Evolutionary conservation across 2,888 invertebrate species (phyloP), one percentile per base, ranked within the genome.

Genomic region (Netelia fuscicornis): DNA sequence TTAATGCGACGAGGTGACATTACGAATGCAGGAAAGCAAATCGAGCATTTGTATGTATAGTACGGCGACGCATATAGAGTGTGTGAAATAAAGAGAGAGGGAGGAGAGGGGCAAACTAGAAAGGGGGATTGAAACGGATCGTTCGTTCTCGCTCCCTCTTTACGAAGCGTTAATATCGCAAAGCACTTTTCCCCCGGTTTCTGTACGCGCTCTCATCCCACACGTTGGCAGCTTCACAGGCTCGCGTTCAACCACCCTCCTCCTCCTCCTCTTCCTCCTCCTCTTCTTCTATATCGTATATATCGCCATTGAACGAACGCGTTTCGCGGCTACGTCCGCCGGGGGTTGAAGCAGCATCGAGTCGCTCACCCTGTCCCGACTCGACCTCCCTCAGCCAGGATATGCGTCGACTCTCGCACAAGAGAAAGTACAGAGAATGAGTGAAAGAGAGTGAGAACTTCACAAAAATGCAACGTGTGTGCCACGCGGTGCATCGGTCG

Each of bases 121-220:
- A 70, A 20, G 2, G 68, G 13, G 58, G 71, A 37, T 70, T 54
- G 23, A 67, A 64, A 76, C 75, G 67, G 70, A 81, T 75, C 54
- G 75, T 77, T 74, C 44, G 65, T 64, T 60, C 68, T 48, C 60
- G 11, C 70, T 17, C 54, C 58, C 77, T 82, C 71, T 72, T 71
- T 62, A 80, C 76, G 62, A 72, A 72, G 77, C 74, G 79, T 85
- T 85, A 82, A 85, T 82, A 85, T 79, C 82, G 82, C 70, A 82
- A 82, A 82, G 75, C 79, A 71, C 71, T 85, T 79, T 75, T 70
- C 30, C 60, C 30, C 48, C 54, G 81, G 64, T 75, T 74, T 60
- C 42, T 20, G 54, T 23, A 56, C 17, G n/a, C 56, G 9, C 80
- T 74, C 48, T 75, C 75, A 67, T 76, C 75, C 60, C 75, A 82